phyloP scores from a whole-genome alignment of 2,113 vertebrate species.

The Hydrolagus affinis region DNA sequence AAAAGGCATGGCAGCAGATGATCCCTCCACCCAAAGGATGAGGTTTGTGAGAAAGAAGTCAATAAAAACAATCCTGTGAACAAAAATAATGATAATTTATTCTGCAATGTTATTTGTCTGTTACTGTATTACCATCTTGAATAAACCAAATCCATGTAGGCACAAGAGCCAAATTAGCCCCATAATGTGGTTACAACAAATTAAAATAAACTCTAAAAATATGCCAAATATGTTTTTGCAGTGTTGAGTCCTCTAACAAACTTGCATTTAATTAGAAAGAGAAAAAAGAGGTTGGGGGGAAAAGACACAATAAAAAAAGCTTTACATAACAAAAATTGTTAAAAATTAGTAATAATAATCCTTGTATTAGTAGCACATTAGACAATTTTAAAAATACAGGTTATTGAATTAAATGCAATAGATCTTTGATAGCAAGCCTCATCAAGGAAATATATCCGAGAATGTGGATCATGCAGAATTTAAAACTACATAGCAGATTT shows the following conservation, averaged over 20 bases:
- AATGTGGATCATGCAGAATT: too few relatives aligned
- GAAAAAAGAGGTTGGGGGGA: background rate
- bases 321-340: too few relatives aligned
- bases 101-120: background rate
- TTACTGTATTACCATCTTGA: too few relatives aligned
- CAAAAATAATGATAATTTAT: background rate
- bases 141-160: background rate
- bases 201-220: background rate
- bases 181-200: background rate
- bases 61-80: slow-evolving; percentile 32
- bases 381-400: too few relatives aligned
- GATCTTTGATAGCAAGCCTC: too few relatives aligned
- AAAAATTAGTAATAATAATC: too few relatives aligned
- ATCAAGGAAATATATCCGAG: too few relatives aligned
- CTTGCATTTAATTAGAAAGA: background rate
- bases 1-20: slow-evolving; percentile 33
- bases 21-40: slow-evolving; percentile 32
- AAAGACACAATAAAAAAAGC: too few relatives aligned
- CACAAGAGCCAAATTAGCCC: background rate
- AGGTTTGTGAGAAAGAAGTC: slow-evolving; percentile 34
- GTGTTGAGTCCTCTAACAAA: background rate
- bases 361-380: too few relatives aligned
- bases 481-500: too few relatives aligned
- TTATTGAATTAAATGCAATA: too few relatives aligned
- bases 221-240: too few relatives aligned